These are phyloP conservation scores for Dendrolimus kikuchii DNA, from an alignment of 1,140 invertebrate genomes.

Conservation along the genomic window DNA sequence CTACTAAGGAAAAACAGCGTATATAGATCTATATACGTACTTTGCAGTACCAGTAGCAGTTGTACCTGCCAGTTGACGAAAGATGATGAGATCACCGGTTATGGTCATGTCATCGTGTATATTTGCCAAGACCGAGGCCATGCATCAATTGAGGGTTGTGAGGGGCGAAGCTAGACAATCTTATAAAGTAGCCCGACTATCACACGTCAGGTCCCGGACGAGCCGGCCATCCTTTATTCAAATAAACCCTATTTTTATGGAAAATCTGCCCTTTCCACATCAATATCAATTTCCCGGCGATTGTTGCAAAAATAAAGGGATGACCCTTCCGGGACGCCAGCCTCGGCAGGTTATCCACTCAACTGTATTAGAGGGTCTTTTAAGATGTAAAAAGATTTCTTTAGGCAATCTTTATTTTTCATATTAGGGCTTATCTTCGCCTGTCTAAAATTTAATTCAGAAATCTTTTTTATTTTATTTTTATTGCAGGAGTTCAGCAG, in stretches of 20 bases:
- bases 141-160: constrained; percentile 34
- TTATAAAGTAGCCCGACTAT: constrained; percentile 54
- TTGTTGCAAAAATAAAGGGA: constrained; percentile 71
- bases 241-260: constrained; percentile 72
- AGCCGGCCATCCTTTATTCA: constrained; percentile 68
- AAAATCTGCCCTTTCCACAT: constrained; percentile 68
- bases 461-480: not conserved
- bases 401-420: not conserved
- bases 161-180: constrained; percentile 38
- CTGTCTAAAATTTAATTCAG: not conserved
- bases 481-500: not conserved
- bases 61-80: too few species aligned
- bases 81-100: constrained; percentile 1
- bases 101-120: constrained; percentile 16
- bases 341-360: constrained; percentile 47
- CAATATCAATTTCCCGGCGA: constrained; percentile 70
- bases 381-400: constrained; percentile 18
- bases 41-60: too few species aligned
- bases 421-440: too few species aligned
- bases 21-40: too few species aligned
- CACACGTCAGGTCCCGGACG: constrained; percentile 42
- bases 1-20: too few species aligned
- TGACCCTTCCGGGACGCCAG: constrained; percentile 63
- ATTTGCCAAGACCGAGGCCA: constrained; percentile 15
- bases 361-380: constrained; percentile 64